These are phyloP conservation scores for Eupithecia pulchellata DNA, from an alignment of 2,888 invertebrate species.

Conservation along the genomic window DNA sequence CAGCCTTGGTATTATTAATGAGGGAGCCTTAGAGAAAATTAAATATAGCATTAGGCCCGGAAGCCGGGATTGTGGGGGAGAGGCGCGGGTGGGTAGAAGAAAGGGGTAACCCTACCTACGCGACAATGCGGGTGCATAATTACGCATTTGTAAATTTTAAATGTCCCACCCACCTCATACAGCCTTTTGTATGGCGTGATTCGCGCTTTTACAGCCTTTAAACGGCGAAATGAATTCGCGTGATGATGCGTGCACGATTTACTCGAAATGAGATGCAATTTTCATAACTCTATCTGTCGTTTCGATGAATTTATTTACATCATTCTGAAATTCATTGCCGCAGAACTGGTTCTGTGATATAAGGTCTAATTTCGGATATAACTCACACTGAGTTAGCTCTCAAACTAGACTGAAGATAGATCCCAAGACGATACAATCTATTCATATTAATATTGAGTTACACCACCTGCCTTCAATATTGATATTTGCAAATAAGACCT, in stretches of 20 bases:
- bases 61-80: constrained; percentile 73
- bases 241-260: constrained; percentile 72
- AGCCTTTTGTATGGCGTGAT: constrained; percentile 83
- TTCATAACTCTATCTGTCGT: constrained; percentile 55
- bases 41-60: constrained; percentile 86
- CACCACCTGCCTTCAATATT: background rate
- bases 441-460: constrained; percentile 4
- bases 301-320: constrained; percentile 23
- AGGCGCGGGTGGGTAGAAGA: constrained; percentile 59
- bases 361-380: too few species aligned
- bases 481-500: background rate
- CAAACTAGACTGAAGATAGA: background rate
- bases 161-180: constrained; percentile 82
- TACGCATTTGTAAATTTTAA: constrained; percentile 86
- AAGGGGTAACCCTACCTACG: constrained; percentile 74
- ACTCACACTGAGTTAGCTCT: background rate
- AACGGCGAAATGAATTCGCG: constrained; percentile 75
- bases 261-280: constrained; percentile 70
- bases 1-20: constrained; percentile 84
- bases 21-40: constrained; percentile 85
- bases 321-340: constrained; percentile 4
- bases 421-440: background rate
- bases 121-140: constrained; percentile 86
- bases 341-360: background rate
- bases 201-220: constrained; percentile 77